A percentile compares a stretch with the other conserved stretches of the same genome.
phyloP scores from a whole-genome alignment of 2,797 vertebrate species.

The Siniperca scherzeri region DNA sequence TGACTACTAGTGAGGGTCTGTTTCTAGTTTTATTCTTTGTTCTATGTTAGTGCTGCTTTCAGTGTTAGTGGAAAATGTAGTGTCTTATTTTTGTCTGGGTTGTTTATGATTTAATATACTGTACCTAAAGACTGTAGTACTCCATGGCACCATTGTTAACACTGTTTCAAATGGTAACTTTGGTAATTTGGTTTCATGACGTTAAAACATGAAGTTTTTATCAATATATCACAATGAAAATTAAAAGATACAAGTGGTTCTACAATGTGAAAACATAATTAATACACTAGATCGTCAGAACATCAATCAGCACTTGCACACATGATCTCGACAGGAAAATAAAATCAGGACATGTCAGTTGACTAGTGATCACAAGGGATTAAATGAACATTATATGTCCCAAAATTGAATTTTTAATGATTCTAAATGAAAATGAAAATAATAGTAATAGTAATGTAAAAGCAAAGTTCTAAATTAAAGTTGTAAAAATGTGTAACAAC shows the following conservation, averaged over 20 bases:
- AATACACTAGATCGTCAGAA: background rate
- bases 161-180: background rate
- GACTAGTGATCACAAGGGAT: background rate
- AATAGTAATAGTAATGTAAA: background rate
- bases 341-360: background rate
- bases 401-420: background rate
- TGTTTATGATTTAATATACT: constrained; percentile 10
- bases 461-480: background rate
- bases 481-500: background rate
- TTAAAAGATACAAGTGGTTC: background rate
- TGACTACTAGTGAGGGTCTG: constrained; percentile 41
- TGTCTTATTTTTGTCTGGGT: constrained; percentile 19
- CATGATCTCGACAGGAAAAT: background rate
- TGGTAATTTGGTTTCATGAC: background rate
- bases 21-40: constrained; percentile 66
- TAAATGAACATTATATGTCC: background rate
- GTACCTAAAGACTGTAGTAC: background rate
- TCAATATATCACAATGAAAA: background rate
- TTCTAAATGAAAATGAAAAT: background rate
- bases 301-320: background rate
- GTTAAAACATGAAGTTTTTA: background rate
- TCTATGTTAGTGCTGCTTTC: constrained; percentile 28
- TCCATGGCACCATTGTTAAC: background rate
- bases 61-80: constrained; percentile 29
- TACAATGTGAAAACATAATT: background rate